Evolutionary conservation across 2,113 vertebrate genomes (phyloP).

Genomic region (Gadus chalcogrammus): DNA sequence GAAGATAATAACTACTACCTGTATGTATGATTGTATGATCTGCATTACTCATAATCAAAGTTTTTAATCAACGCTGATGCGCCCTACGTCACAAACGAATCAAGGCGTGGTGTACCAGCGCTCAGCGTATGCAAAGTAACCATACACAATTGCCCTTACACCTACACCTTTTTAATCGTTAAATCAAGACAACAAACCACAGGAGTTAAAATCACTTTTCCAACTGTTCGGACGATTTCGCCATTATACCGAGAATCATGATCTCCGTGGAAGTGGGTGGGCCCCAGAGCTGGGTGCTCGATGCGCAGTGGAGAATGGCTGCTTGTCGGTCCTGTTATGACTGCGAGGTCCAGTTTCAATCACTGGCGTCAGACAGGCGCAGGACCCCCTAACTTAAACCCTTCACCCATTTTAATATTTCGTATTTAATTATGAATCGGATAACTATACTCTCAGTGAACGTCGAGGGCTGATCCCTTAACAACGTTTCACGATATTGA

Average conservation of each 20-base stretch:
- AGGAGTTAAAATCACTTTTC: too few relatives aligned
- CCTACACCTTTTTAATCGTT: too few relatives aligned
- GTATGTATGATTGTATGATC: too few relatives aligned
- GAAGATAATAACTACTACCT: too few relatives aligned
- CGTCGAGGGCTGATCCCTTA: conserved; percentile 36
- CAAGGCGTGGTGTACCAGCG: too few relatives aligned
- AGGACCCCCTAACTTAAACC: conserved; percentile 37
- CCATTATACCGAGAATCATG: conserved; percentile 4
- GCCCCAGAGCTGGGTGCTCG: conserved; percentile 25
- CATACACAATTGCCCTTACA: too few relatives aligned
- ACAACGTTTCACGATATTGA: conserved; percentile 12
- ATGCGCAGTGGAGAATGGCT: conserved; percentile 57
- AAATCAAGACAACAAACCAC: too few relatives aligned
- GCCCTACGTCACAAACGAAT: too few relatives aligned
- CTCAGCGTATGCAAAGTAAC: too few relatives aligned
- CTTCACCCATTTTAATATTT: conserved; percentile 42
- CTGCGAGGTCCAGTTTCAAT: conserved; percentile 74
- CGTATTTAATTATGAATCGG: conserved; percentile 31
- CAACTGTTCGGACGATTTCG: not conserved
- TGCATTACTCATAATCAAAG: too few relatives aligned
- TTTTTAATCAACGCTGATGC: too few relatives aligned
- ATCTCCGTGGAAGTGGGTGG: conserved; percentile 44
- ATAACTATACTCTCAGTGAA: not conserved
- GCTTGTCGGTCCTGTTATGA: conserved; percentile 67
- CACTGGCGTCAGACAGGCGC: conserved; percentile 77